Base-by-base conservation (phyloP, 2,888 invertebrate genomes). In the Ormyrus thymus region DNA sequence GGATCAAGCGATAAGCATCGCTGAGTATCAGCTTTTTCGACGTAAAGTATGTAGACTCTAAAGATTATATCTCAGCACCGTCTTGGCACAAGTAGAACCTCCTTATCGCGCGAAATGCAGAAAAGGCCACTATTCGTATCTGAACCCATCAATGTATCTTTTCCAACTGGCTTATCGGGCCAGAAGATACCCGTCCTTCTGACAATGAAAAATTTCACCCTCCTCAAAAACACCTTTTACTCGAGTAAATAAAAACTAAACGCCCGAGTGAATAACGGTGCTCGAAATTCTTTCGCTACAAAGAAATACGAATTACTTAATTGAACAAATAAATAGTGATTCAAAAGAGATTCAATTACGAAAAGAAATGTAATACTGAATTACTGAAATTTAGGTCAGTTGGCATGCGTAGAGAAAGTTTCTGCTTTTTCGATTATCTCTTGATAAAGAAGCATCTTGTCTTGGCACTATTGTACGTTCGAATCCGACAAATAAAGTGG, bases 341-440 rank as follows among this genome's bases (percentile, higher is more conserved):
- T 61, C 6, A 45, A 48, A 62, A 61, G 45, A 9, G 53, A 9
- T 46, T 62, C 45, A 13, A 56, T 73, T 48, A 56, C 45, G n/a
- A n/a, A 15, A 53, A 45, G n/a, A 64, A 7, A 15, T 11, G 43
- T 4, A 15, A 29, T 29, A 29, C 29, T 4, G 29, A 29, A 29
- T 29, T 29, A 29, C 29, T 29, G 3, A 29, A 15, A 76, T 58
- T 55, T 69, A 55, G 76, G 76, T 76, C 61, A 62, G 55, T 76
- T 76, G 76, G 76, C 76, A 45, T 29, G 43, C 6, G 46, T 48
- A 46, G 51, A 68, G 29, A 15, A 11, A 53, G 29, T 53, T 62
- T 45, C 7, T 64, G 55, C 73, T 29, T 69, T 62, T 76, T 53
- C 53, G 62, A 61, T 69, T 69, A 69, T 48, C 50, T 43, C 8